Evolutionary conservation across 2,113 vertebrate species (phyloP).

Genomic region (Delphinus delphis): DNA sequence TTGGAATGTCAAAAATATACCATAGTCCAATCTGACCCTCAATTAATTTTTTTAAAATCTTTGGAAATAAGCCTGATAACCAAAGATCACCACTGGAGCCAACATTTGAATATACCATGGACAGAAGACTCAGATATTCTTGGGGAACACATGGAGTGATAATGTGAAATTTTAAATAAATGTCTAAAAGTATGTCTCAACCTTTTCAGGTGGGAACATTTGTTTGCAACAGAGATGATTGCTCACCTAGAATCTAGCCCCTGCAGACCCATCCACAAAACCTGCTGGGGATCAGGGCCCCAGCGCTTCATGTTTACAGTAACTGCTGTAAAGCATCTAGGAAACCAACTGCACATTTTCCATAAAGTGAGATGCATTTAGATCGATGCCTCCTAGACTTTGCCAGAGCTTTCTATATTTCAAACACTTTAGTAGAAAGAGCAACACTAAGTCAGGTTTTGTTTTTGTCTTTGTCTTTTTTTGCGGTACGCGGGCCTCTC

Average conservation of each 20-base stretch:
- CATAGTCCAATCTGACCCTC: background rate
- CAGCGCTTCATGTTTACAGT: background rate
- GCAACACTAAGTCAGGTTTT: background rate
- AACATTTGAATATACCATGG: background rate
- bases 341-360: background rate
- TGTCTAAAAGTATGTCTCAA: background rate
- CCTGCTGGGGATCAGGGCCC: background rate
- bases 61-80: background rate
- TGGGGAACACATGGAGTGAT: background rate
- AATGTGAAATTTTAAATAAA: background rate
- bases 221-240: background rate
- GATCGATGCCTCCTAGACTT: background rate
- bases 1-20: background rate
- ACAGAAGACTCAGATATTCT: no score
- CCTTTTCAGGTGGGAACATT: background rate
- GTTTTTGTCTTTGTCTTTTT: no score
- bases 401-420: background rate
- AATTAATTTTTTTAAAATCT: background rate
- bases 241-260: background rate
- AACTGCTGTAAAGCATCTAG: background rate
- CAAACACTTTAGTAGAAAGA: background rate
- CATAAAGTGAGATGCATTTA: background rate
- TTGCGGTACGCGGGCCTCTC: no score
- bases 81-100: background rate
- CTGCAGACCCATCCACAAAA: background rate